A percentile compares a stretch with the other conserved stretches of the same genome.
Evolutionary conservation across 2,797 vertebrate genomes (phyloP).

Genomic region (Sus cebifrons): DNA sequence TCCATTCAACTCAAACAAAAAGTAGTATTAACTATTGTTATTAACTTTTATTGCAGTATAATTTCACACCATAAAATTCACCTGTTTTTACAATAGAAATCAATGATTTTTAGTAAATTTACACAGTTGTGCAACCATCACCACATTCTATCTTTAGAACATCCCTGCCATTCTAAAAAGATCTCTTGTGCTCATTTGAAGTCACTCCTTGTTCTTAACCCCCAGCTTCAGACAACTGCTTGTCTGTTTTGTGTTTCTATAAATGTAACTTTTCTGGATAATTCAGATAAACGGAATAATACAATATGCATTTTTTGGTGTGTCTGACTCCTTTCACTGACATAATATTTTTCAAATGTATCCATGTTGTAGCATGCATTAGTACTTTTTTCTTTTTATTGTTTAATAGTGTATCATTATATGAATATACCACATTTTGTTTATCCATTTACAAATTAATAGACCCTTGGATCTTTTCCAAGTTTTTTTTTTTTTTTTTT

Average conservation of each 20-base stretch:
- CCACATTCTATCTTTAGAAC: slow-evolving; percentile 2
- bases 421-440: slow-evolving; percentile 11
- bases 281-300: slow-evolving; percentile 7
- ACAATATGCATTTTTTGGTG: neutral
- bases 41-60: slow-evolving; percentile 8
- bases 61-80: slow-evolving; percentile 21
- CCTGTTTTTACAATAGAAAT: slow-evolving; percentile 46
- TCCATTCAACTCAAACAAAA: slow-evolving; percentile 13
- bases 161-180: neutral
- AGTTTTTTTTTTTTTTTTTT: neutral
- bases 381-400: slow-evolving; percentile 2
- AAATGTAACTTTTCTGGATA: slow-evolving; percentile 42
- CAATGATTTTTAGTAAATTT: slow-evolving; percentile 38
- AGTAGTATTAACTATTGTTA: neutral
- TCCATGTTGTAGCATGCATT: neutral
- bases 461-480: slow-evolving; percentile 44
- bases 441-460: neutral
- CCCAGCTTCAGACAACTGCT: neutral
- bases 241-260: slow-evolving; percentile 20
- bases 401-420: neutral
- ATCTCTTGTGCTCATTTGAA: neutral
- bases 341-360: slow-evolving; percentile 31
- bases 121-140: slow-evolving; percentile 11
- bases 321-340: neutral
- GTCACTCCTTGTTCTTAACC: neutral